These are phyloP conservation scores for Psilanteris sp. DNA, from an alignment of 1,140 invertebrate species.

Conservation along the genomic window DNA sequence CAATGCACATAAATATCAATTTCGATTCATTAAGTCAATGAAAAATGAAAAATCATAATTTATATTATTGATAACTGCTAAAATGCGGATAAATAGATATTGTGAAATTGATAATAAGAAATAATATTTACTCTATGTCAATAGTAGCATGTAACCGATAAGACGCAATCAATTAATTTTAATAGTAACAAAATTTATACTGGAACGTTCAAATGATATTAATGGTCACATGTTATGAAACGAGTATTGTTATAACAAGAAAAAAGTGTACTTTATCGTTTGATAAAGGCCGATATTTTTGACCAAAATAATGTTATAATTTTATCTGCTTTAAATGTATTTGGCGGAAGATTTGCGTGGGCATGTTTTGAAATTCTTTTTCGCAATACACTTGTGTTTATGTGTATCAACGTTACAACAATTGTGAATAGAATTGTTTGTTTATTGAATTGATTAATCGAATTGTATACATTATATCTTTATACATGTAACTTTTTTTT, in stretches of 20 bases:
- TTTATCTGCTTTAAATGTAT: constrained; percentile 19
- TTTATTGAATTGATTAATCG: too few relatives aligned
- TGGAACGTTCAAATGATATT: too few relatives aligned
- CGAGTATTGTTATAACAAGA: too few relatives aligned
- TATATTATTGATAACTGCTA: not conserved
- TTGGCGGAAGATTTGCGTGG: constrained; percentile 5
- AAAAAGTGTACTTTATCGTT: too few relatives aligned
- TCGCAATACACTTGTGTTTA: constrained; percentile 16
- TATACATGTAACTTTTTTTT: too few relatives aligned
- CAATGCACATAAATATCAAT: not conserved
- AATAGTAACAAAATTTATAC: not conserved
- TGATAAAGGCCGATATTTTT: too few relatives aligned
- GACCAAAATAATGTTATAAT: not conserved
- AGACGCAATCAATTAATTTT: not conserved
- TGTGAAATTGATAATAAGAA: not conserved
- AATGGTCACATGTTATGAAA: too few relatives aligned
- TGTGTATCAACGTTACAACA: too few relatives aligned
- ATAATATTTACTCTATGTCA: not conserved
- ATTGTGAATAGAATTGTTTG: too few relatives aligned
- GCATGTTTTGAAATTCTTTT: constrained; percentile 22
- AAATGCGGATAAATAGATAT: constrained; percentile 2
- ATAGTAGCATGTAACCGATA: not conserved
- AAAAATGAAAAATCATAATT: not conserved
- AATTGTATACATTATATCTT: too few relatives aligned
- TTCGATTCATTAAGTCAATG: too few relatives aligned